These are phyloP conservation scores for Geopemphigus sp. DNA, from an alignment of 1,140 invertebrate species.

Conservation along the genomic window DNA sequence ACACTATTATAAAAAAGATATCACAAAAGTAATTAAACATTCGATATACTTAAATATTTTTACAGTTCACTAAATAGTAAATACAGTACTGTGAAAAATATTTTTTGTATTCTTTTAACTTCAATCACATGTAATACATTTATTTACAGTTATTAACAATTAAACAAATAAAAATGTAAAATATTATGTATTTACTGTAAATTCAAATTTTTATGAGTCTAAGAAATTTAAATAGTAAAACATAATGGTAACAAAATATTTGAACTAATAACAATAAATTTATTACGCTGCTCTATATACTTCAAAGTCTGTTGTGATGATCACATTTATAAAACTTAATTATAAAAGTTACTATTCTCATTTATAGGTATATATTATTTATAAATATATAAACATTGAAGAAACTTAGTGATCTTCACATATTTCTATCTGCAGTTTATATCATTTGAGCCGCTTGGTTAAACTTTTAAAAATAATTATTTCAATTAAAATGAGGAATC, in stretches of 20 bases:
- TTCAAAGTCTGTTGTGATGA: neutral
- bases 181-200: neutral
- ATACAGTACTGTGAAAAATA: neutral
- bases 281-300: neutral
- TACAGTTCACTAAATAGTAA: neutral
- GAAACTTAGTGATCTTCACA: neutral
- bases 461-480: constrained; percentile 7
- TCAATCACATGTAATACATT: neutral
- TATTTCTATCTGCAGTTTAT: neutral
- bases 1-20: neutral
- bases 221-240: constrained; percentile 1
- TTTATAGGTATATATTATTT: neutral
- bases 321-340: neutral
- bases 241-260: constrained; percentile 40
- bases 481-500: constrained; percentile 7
- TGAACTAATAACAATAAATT: constrained; percentile 30
- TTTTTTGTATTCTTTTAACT: neutral
- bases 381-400: constrained; percentile 10
- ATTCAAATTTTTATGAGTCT: neutral
- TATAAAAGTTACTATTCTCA: neutral
- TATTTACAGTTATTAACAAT: neutral
- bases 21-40: neutral
- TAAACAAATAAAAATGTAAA: constrained; percentile 20
- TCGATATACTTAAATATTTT: neutral
- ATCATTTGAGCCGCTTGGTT: constrained; percentile 13